Base-by-base conservation (phyloP, 2,797 vertebrate species). In the Apogon talboti region DNA sequence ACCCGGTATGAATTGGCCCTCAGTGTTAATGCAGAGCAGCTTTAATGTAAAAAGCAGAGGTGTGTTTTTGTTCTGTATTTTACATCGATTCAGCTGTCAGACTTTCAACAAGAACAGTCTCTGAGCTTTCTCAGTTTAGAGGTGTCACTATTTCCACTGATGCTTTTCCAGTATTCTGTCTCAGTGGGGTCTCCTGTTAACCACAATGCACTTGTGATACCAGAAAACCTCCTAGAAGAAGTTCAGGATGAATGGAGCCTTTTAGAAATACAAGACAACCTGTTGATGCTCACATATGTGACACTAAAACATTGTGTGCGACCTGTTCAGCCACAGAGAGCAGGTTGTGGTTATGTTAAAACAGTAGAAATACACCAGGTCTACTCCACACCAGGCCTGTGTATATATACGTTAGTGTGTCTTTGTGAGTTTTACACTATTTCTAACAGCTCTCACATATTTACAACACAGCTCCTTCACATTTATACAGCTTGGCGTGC, bases 1-100 rank as follows among this genome's bases (percentile, higher is more conserved):
- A 47, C 56, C 41, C 68, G 48, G 58, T 40, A 72, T 74, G 69
- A 77, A 73, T 69, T 47, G 76, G 69, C 74, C 66, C 70, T 77
- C 65, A 50, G 79, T 71, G 79, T 81, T 65, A 78, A 72, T 21
- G 57, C 53, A 61, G 53, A 14, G 69, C 50, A 37, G 79, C 70
- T 80, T 81, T 89, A 86, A 91, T 89, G 84, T 76, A 71, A 85
- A 91, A 89, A 91, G 71, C 86, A 91, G 88, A 79, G 71, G 56
- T 66, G 84, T 83, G 79, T 87, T 83, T 85, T 84, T 71, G 74
- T 74, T 89, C 85, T 80, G 76, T 81, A 74, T 83, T 90, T 89
- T 84, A 86, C 82, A 76, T 87, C 1, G 54, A 65, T 73, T 58
- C 7, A 76, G 84, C 81, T 84, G 88, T 87, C 86, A 80, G 76